Base-by-base conservation (phyloP, 2,797 vertebrate species). In the Urocyon cinereoargenteus region DNA sequence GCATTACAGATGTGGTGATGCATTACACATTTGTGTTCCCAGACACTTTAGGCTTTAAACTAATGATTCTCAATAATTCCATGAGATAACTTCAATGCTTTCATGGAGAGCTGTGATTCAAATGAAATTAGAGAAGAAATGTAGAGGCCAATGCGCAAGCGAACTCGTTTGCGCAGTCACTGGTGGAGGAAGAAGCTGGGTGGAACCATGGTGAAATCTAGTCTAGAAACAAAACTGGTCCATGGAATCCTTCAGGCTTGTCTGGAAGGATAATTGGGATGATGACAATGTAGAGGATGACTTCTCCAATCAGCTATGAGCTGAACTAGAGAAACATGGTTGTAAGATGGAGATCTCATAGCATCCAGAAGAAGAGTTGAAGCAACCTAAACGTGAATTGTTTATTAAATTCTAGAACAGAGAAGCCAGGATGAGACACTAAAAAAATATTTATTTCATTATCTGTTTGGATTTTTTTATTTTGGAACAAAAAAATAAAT, bases 301-400 rank as follows among this genome's bases (percentile, higher is more conserved):
- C 40, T 45, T 45, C 40, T 45, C 40, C 40, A 45, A 45, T 45
- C 40, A 7, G 40, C 1, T 45, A 45, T 8, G 99, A 98, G 99
- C 99, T 96, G 99, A 99, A 99, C 98, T 99, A 98, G 99, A 99
- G 99, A 99, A 99, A 98, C 99, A 99, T 89, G 99, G 99, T 96
- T 99, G 99, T 99, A 99, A 99, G 99, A 99, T 99, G 99, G 99
- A 99, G 99, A 99, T 99, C 0, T 99, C 99, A 10, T 99, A 99
- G 98, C 96, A 91, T 98, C 98, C 97, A 94, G 72, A 97, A 96
- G 94, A 96, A 92, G 24, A 59, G 9, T 59, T 87, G 92, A 94
- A 98, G 75, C 84, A 83, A 61, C 92, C 49, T 98, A 79, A 96
- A 92, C 77, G 34, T 98, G 98, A 98, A 98, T 98, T 98, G 77